These are phyloP conservation scores for Sweltsa coloradensis DNA, from an alignment of 1,140 invertebrate species.

Conservation along the genomic window DNA sequence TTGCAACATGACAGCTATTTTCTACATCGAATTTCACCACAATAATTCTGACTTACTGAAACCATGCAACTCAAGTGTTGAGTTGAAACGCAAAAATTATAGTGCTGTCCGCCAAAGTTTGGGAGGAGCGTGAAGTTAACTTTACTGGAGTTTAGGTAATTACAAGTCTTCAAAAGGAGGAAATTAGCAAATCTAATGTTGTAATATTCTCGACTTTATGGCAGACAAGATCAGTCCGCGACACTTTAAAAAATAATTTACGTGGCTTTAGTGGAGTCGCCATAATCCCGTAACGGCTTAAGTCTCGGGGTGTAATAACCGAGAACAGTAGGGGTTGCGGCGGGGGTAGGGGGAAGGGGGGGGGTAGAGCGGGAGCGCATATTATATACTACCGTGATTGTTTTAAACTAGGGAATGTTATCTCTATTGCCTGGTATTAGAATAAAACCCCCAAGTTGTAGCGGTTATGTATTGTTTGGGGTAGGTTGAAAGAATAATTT, in stretches of 20 bases:
- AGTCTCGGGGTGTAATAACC: not conserved
- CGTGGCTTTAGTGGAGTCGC: slow-evolving; percentile 6
- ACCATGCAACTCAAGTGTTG: too few relatives aligned
- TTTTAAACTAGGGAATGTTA: slow-evolving; percentile 11
- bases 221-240: slow-evolving; percentile 7
- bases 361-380: not conserved
- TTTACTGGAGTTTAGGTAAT: slow-evolving; percentile 7
- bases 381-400: slow-evolving; percentile 1
- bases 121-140: too few relatives aligned
- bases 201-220: slow-evolving; percentile 10
- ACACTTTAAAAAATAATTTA: slow-evolving; percentile 11
- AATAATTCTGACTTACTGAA: too few relatives aligned
- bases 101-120: too few relatives aligned
- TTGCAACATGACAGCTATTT: too few relatives aligned
- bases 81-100: too few relatives aligned
- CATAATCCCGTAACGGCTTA: slow-evolving; percentile 10
- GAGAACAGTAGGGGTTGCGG: too few relatives aligned
- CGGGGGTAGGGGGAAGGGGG: not conserved
- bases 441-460: slow-evolving; percentile 11
- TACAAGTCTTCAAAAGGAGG: slow-evolving; percentile 11
- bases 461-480: too few relatives aligned
- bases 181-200: slow-evolving; percentile 11
- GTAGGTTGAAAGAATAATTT: too few relatives aligned
- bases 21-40: too few relatives aligned
- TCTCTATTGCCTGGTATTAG: slow-evolving; percentile 11